A percentile compares a stretch with the other conserved stretches of the same genome.
Conservation (phyloP, 2,113 vertebrate species). For the Hippolais icterina region DNA sequence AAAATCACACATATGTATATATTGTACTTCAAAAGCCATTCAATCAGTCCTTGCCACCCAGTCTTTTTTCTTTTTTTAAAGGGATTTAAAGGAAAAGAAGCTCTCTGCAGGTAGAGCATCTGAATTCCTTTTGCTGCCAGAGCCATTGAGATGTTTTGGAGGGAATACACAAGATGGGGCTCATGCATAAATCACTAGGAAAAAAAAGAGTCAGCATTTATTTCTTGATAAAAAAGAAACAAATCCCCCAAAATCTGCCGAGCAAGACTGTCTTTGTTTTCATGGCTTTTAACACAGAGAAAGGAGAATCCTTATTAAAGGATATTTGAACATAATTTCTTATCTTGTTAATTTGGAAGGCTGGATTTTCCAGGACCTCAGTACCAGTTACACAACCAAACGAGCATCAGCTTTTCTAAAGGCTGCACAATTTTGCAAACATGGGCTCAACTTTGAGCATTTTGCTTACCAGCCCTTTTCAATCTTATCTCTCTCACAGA, state of each 20-base stretch:
- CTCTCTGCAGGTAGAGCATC: neutral
- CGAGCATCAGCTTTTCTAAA: neutral
- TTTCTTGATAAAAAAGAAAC: neutral
- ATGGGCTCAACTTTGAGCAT: neutral
- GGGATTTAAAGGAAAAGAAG: neutral
- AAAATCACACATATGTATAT: neutral
- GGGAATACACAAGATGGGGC: conserved; percentile 17
- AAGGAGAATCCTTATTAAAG: neutral
- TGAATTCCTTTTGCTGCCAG: conserved; percentile 4
- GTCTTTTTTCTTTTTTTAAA: neutral
- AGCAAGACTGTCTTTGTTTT: neutral
- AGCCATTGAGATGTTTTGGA: neutral
- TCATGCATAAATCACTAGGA: neutral
- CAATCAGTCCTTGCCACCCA: neutral
- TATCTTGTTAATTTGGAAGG: neutral
- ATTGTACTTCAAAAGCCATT: conserved; percentile 1
- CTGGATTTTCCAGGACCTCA: neutral
- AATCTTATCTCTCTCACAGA: conserved; percentile 37
- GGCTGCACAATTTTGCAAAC: neutral
- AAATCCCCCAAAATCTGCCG: neutral
- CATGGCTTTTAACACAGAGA: neutral
- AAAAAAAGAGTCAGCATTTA: neutral
- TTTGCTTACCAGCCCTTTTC: conserved; percentile 47
- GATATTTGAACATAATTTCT: neutral
- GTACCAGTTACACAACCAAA: neutral